These are phyloP conservation scores for Yoshiicerus persimilis DNA, from an alignment of 1,140 invertebrate genomes.

Conservation along the genomic window DNA sequence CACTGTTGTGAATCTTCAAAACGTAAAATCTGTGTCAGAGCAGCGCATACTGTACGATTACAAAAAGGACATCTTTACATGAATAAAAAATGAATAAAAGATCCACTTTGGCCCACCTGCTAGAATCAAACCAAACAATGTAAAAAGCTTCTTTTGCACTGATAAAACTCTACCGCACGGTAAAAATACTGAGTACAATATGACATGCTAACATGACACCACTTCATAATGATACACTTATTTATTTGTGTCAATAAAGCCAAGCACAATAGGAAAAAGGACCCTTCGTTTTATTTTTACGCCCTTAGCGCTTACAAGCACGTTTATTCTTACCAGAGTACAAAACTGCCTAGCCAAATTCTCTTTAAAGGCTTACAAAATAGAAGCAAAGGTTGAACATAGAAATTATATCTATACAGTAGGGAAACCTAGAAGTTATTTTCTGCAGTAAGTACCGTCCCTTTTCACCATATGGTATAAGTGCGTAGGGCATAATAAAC, in stretches of 20 bases:
- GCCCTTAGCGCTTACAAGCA: neutral
- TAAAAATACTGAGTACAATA: neutral
- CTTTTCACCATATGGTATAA: conserved; percentile 31
- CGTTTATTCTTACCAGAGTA: neutral
- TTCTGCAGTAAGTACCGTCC: conserved; percentile 49
- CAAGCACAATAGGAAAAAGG: neutral
- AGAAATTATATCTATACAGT: too few relatives aligned
- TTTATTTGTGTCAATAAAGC: neutral
- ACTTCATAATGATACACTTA: neutral
- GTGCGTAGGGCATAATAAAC: neutral
- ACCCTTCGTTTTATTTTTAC: neutral
- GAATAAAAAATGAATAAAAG: neutral
- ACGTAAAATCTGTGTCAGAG: too few relatives aligned
- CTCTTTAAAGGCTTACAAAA: neutral
- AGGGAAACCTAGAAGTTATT: too few relatives aligned
- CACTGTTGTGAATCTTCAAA: too few relatives aligned
- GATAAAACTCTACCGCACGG: neutral
- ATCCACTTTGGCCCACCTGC: neutral
- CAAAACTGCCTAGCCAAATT: neutral
- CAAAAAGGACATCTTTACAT: neutral
- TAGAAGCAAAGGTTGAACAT: too few relatives aligned
- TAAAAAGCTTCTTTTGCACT: neutral
- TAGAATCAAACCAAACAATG: neutral
- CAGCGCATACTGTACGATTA: too few relatives aligned
- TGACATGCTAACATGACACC: conserved; percentile 2